A percentile compares a stretch with the other conserved stretches of the same genome.
Conservation (phyloP, 1,140 invertebrate genomes). For the Whitmania pigra region DNA sequence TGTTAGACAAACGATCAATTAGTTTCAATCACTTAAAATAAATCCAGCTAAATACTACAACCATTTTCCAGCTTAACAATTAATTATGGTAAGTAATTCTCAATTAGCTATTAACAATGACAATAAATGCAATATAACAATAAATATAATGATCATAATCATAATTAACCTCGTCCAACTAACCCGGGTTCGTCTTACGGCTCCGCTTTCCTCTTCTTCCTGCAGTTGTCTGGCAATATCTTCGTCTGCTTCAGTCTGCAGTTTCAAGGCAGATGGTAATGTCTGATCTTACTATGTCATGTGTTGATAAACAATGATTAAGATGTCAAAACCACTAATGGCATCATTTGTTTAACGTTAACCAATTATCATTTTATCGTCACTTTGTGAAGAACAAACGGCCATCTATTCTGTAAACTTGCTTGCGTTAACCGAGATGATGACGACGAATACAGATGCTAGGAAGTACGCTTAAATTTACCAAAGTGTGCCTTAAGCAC, state of each 20-base stretch:
- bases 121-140: too few relatives aligned
- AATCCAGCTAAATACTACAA: too few relatives aligned
- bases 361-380: too few relatives aligned
- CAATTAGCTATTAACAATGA: too few relatives aligned
- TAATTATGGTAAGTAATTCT: too few relatives aligned
- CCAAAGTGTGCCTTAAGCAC: too few relatives aligned
- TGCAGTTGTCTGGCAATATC: constrained; percentile 28
- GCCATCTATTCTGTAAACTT: not conserved
- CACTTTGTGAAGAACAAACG: too few relatives aligned
- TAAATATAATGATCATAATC: too few relatives aligned
- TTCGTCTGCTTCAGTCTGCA: constrained; percentile 26
- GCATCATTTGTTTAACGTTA: too few relatives aligned
- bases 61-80: too few relatives aligned
- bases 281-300: not conserved
- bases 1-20: not conserved
- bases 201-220: constrained; percentile 28
- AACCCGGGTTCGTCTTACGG: constrained; percentile 25
- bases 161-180: not conserved
- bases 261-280: not conserved
- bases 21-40: too few relatives aligned
- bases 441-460: not conserved
- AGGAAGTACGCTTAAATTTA: not conserved
- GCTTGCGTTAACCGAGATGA: not conserved
- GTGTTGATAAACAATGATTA: not conserved
- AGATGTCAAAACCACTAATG: not conserved